Evolutionary conservation across 2,888 invertebrate species (phyloP), one percentile per base, ranked within the genome.

Genomic region (Octonoba sinensis): DNA sequence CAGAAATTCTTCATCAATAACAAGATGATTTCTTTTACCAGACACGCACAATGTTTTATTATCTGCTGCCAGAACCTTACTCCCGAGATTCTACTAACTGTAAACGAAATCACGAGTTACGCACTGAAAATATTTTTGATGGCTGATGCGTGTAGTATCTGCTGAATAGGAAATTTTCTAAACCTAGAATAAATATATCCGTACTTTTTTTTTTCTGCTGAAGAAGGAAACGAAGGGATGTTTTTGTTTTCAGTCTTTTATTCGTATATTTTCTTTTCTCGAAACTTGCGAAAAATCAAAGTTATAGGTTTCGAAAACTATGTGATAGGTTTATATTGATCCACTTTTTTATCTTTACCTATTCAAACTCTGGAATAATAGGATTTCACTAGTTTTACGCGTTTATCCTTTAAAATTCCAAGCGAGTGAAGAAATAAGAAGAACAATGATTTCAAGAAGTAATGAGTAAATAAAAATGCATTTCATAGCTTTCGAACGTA

Each of bases 381-480:
- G 54, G 36, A 36, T 36, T 36, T 36, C 36, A 36, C 36, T 36
- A 36, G 36, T 36, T 36, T 36, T 36, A 36, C 36, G 8, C 36
- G 6, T 36, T 36, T 36, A 36, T 36, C 36, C 36, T 36, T 36
- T 36, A 36, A 36, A 36, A 36, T 36, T 36, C 36, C 36, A 1
- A 6, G 36, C 36, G 36, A 36, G 36, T 36, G 36, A 36, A 36
- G 36, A 36, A 36, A 36, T 36, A 36, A 36, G 36, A 36, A 36
- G 36, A 36, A 59, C 22, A 60, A 75, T n/a, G 36, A n/a, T 20
- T n/a, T 13, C 1, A 44, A 44, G n/a, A 27, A 44, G 18, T 70
- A 77, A 77, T 77, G 73, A 73, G 73, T 57, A 24, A 73, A 73
- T 73, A 73, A 73, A 76, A 76, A 76, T 76, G 62, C 62, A 69